Evolutionary conservation across 2,888 invertebrate species (phyloP), one percentile per base, ranked within the genome.

Genomic region (Mesorhabditis belari): DNA sequence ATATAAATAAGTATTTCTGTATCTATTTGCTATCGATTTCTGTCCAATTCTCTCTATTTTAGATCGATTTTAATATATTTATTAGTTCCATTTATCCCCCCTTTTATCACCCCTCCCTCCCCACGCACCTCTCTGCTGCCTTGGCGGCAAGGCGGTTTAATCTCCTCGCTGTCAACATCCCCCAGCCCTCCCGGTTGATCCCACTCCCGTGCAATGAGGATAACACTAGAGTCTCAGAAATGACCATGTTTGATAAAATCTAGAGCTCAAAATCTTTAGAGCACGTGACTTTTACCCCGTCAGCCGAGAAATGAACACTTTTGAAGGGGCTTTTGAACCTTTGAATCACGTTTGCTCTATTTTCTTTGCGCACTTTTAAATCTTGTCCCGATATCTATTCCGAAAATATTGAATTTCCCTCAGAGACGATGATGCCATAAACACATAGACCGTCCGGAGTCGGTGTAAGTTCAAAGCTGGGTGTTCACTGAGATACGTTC

Each of bases 361-460:
- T 92, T 79, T 95, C 84, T 75, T 51, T 35, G 26, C 28, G 24
- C 29, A 6, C 44, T 25, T 54, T 5, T 25, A 21, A 25, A 25
- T 17, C 54, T 9, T 23, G 23, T 63, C 87, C 87, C 19, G 93
- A 92, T 62, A 98, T 88, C 81, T n/a, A n/a, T n/a, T 94, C 93
- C 4, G 98, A 85, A 2, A 91, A 88, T 61, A 98, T 93, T 64
- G 90, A 87, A 83, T 98, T 96, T 0, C 96, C 98, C 77, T 95
- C 93, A 0, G 96, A 94, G 0, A 95, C 95, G 0, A 93, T 91
- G 68, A 98, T 94, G 58, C 96, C 85, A 96, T 96, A 98, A 82
- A 93, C 92, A 82, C 96, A 98, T 26, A 50, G 49, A 2, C 67
- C 68, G 5, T 58, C 26, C 0, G 56, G 49, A 17, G 58, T 60